A percentile compares a stretch with the other conserved stretches of the same genome.
Conservation (phyloP, 2,888 invertebrate species). For the Osedax frankpressi region DNA sequence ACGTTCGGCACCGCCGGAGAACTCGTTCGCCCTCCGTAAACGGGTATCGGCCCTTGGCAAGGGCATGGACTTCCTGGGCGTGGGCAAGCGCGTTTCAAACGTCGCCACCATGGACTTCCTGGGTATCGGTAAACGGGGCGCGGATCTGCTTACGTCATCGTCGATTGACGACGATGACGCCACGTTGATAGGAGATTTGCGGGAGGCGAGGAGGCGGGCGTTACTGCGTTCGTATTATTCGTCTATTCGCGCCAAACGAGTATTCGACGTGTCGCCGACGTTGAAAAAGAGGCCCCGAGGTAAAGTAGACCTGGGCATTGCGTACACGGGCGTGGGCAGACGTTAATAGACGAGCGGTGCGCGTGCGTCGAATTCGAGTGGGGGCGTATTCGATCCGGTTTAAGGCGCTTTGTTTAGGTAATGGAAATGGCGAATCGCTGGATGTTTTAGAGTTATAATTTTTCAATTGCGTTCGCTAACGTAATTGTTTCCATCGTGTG, state of each 20-base stretch:
- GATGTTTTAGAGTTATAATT: too few species aligned
- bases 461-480: too few species aligned
- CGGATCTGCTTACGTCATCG: background rate
- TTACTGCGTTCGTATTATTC: background rate
- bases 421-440: too few species aligned
- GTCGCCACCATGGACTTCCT: background rate
- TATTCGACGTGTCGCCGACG: background rate
- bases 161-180: background rate
- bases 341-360: background rate
- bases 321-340: background rate
- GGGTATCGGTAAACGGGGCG: background rate
- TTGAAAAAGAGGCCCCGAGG: background rate
- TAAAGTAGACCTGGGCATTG: background rate
- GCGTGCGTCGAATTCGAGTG: too few species aligned
- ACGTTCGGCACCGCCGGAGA: background rate
- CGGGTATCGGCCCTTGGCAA: background rate
- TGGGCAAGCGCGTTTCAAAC: background rate
- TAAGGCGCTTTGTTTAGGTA: too few species aligned
- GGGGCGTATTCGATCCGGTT: too few species aligned
- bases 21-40: too few species aligned
- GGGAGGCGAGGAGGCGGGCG: background rate
- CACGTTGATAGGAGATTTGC: background rate
- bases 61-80: background rate
- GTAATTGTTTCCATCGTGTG: too few species aligned
- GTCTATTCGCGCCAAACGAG: background rate